These are phyloP conservation scores for Brachyptera risi DNA, from an alignment of 2,888 invertebrate genomes.

Conservation along the genomic window DNA sequence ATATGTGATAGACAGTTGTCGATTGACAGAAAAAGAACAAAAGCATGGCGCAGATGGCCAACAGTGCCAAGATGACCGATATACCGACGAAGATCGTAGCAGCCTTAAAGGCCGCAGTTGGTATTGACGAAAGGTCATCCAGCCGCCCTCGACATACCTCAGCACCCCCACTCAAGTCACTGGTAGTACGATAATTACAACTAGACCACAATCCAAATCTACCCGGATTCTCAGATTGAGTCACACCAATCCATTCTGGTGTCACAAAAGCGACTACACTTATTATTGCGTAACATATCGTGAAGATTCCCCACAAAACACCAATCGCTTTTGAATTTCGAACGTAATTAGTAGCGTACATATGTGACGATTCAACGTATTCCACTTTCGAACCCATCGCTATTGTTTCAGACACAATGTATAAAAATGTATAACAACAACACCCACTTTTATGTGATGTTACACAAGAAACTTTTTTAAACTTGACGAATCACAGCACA, in stretches of 20 bases:
- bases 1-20: constrained; percentile 86
- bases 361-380: constrained; percentile 86
- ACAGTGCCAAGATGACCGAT: constrained; percentile 76
- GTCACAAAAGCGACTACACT: constrained; percentile 93
- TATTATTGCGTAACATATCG: constrained; percentile 95
- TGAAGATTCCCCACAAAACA: constrained; percentile 96
- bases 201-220: constrained; percentile 91
- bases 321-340: constrained; percentile 93
- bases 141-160: constrained; percentile 82
- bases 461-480: too few species aligned
- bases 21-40: constrained; percentile 92
- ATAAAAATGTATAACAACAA: neutral
- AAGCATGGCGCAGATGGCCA: constrained; percentile 84
- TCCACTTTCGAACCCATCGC: constrained; percentile 86
- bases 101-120: constrained; percentile 76
- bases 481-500: too few species aligned
- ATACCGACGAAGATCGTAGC: constrained; percentile 86
- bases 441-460: too few species aligned
- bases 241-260: constrained; percentile 86
- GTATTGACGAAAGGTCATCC: constrained; percentile 76
- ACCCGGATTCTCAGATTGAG: constrained; percentile 78
- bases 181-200: constrained; percentile 56
- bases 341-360: constrained; percentile 87
- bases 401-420: neutral
- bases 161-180: constrained; percentile 26